phyloP scores from a whole-genome alignment of 2,113 vertebrate species.

The Scatophagus argus region DNA sequence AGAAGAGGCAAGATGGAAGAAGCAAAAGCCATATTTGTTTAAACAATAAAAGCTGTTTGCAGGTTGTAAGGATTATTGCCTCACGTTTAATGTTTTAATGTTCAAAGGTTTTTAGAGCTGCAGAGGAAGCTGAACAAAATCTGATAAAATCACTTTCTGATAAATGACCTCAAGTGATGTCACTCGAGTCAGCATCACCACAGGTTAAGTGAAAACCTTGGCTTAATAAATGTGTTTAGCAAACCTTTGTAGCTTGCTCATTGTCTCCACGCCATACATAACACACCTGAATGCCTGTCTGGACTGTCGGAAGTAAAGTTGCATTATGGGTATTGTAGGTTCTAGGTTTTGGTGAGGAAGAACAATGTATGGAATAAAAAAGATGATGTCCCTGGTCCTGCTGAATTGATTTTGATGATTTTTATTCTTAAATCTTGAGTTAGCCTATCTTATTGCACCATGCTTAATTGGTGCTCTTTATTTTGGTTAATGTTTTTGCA shows the following conservation, averaged over 20 bases:
- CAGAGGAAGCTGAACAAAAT: background rate
- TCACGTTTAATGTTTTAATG: background rate
- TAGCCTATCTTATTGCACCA: no score
- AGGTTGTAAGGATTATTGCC: background rate
- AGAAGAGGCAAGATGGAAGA: background rate
- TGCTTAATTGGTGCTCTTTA: background rate
- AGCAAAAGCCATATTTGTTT: no score
- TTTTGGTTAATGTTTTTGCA: background rate
- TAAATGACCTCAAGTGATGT: background rate
- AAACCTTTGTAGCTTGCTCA: background rate
- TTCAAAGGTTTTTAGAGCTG: background rate
- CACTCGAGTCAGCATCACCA: background rate
- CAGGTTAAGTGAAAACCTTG: background rate
- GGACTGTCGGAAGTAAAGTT: background rate
- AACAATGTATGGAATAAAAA: background rate
- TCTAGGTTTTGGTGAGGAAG: background rate
- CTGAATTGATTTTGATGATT: background rate
- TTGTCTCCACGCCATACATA: background rate
- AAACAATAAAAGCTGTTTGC: background rate
- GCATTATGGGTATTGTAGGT: background rate
- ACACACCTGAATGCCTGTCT: background rate
- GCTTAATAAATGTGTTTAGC: background rate
- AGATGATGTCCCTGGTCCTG: background rate
- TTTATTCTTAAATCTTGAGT: background rate
- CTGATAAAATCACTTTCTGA: background rate